These are phyloP conservation scores for Ellobium chinense DNA, from an alignment of 2,888 invertebrate species.

Conservation along the genomic window DNA sequence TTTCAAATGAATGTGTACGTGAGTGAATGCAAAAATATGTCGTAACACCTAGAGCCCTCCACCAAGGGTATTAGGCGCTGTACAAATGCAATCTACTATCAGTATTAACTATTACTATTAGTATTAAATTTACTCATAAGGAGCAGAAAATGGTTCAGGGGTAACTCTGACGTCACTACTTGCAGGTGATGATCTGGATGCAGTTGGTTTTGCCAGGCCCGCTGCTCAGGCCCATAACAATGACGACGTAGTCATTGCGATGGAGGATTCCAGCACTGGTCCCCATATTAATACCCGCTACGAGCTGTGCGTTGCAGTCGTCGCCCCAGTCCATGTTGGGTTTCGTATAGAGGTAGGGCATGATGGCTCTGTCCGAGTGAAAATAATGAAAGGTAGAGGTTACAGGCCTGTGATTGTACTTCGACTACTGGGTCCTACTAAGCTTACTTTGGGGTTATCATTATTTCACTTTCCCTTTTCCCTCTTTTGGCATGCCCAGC, in stretches of 20 bases:
- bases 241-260: constrained; percentile 11
- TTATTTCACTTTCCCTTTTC: too few species aligned
- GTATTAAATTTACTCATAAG: background rate
- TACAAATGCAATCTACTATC: background rate
- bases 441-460: too few species aligned
- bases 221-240: background rate
- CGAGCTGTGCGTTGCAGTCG: background rate
- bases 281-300: constrained; percentile 12
- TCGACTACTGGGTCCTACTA: too few species aligned
- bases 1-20: background rate
- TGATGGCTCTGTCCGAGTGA: constrained; percentile 19
- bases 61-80: background rate
- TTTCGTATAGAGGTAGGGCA: background rate
- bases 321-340: background rate
- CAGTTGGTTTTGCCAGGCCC: background rate
- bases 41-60: background rate
- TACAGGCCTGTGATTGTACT: too few species aligned
- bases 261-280: background rate
- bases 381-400: too few species aligned
- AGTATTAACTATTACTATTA: background rate
- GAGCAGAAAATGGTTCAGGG: background rate
- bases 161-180: background rate
- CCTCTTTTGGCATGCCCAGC: too few species aligned
- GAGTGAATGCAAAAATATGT: background rate
- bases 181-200: constrained; percentile 25